Evolutionary conservation across 64 coral and sea anemone genomes (phyloP).

Genomic region (Montipora capricornis): DNA sequence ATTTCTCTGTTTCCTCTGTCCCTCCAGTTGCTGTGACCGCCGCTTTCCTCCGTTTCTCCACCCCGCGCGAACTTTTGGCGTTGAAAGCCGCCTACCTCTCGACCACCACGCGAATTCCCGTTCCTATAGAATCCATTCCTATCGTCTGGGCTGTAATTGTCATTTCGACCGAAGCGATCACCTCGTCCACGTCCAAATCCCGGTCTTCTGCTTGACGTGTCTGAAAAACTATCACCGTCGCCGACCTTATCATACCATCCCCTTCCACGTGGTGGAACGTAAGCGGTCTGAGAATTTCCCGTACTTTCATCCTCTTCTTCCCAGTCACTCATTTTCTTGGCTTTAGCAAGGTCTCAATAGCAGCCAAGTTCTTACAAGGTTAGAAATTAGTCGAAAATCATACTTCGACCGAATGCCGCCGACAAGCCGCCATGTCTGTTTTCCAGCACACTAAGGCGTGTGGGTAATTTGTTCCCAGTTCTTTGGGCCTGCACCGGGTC

Average conservation of each 20-base stretch:
- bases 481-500: too few species aligned
- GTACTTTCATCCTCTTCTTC: slow-evolving; percentile 35
- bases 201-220: neutral
- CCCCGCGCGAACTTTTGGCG: neutral
- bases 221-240: neutral
- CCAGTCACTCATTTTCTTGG: slow-evolving; percentile 65
- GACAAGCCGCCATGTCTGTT: slow-evolving; percentile 19
- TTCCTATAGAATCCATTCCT: slow-evolving; percentile 3
- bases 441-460: neutral
- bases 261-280: neutral
- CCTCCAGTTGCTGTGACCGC: neutral
- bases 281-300: neutral
- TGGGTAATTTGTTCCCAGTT: neutral
- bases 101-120: slow-evolving; percentile 2
- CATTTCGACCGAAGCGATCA: slow-evolving; percentile 5
- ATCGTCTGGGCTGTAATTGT: neutral
- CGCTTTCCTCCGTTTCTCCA: neutral
- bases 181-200: slow-evolving; percentile 58
- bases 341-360: neutral
- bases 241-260: slow-evolving; percentile 13
- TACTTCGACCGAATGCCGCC: neutral
- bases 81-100: neutral
- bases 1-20: slow-evolving; percentile 9
- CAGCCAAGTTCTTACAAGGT: neutral
- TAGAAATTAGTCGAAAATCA: neutral